phyloP scores from a whole-genome alignment of 2,888 invertebrate genomes.

The Watsonalla cultraria region DNA sequence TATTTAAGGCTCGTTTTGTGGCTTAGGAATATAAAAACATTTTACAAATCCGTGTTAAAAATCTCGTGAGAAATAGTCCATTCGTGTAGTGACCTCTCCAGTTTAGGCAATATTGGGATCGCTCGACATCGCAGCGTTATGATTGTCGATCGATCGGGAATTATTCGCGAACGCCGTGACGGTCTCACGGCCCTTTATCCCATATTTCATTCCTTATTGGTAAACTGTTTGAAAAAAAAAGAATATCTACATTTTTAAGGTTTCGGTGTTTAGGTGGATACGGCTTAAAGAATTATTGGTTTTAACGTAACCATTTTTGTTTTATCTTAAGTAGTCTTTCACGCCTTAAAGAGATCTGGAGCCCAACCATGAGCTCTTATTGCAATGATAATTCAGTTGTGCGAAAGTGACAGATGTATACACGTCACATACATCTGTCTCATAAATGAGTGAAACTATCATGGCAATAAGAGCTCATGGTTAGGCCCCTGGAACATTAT shows the following conservation, averaged over 20 bases:
- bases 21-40: not conserved
- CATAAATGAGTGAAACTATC: too few species aligned
- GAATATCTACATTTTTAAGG: not conserved
- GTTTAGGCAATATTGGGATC: conserved; percentile 53
- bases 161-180: conserved; percentile 36
- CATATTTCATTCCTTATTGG: conserved; percentile 29
- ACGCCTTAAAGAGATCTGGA: too few species aligned
- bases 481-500: too few species aligned
- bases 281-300: too few species aligned
- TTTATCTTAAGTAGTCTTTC: too few species aligned
- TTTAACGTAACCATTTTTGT: too few species aligned
- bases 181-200: conserved; percentile 35
- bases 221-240: conserved; percentile 2
- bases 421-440: too few species aligned
- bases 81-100: conserved; percentile 45
- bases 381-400: too few species aligned
- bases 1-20: not conserved
- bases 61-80: conserved; percentile 50
- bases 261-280: not conserved
- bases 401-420: too few species aligned
- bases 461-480: too few species aligned
- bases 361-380: too few species aligned
- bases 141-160: conserved; percentile 42
- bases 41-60: conserved; percentile 20
- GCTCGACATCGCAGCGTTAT: conserved; percentile 38